These are phyloP conservation scores for Yponomeuta sedellus DNA, from an alignment of 2,888 invertebrate species.

Conservation along the genomic window DNA sequence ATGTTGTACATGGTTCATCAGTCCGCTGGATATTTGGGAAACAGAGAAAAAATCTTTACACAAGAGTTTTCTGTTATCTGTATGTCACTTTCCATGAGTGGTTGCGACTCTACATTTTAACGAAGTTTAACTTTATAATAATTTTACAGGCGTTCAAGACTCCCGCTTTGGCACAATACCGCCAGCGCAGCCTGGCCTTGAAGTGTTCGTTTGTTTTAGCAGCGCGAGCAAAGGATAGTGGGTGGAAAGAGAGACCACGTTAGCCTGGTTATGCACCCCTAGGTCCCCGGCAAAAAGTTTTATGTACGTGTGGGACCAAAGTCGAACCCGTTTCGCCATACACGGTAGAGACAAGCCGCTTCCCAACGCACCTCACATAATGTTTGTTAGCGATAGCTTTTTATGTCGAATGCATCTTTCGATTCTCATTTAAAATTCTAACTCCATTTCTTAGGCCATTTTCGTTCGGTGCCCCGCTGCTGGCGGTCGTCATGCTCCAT, in stretches of 20 bases:
- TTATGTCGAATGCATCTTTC: constrained; percentile 76
- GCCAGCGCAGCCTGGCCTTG: constrained; percentile 40
- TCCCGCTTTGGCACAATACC: constrained; percentile 44
- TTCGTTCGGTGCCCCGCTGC: constrained; percentile 64
- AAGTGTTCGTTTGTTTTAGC: not conserved
- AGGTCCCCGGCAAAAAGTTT: constrained; percentile 64
- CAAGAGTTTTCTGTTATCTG: too few species aligned
- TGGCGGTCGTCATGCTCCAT: constrained; percentile 49
- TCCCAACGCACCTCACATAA: constrained; percentile 73
- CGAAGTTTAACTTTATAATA: constrained; percentile 4
- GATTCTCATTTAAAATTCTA: constrained; percentile 77
- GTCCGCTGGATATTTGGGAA: too few species aligned
- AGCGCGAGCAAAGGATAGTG: not conserved
- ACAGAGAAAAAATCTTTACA: too few species aligned
- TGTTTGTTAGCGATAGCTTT: constrained; percentile 75
- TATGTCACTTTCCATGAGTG: too few species aligned
- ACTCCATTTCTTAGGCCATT: constrained; percentile 69
- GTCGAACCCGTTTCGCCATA: constrained; percentile 73
- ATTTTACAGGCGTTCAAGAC: constrained; percentile 31
- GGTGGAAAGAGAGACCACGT: constrained; percentile 33
- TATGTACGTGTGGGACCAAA: constrained; percentile 71
- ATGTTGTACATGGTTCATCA: too few species aligned
- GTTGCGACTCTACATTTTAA: too few species aligned
- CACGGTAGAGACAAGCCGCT: constrained; percentile 67
- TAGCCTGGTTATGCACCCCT: constrained; percentile 46